These are phyloP conservation scores for Cheilosia variabilis DNA, from an alignment of 2,888 invertebrate genomes.

Conservation along the genomic window DNA sequence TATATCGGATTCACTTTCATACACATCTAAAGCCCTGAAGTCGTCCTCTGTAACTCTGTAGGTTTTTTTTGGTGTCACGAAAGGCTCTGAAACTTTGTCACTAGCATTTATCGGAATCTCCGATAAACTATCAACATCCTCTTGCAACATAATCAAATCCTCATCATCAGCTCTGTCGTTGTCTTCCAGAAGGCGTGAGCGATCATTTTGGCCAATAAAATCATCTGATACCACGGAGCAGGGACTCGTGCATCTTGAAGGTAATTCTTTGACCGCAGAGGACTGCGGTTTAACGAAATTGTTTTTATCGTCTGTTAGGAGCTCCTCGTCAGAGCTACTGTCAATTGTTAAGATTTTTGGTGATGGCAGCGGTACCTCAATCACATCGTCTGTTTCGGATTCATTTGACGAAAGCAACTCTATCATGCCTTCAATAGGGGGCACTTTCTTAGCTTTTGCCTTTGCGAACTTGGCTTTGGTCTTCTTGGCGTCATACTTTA, in stretches of 20 bases:
- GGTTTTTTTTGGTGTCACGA: slow-evolving; percentile 44
- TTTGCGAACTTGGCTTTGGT: slow-evolving; percentile 79
- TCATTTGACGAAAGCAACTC: slow-evolving; percentile 43
- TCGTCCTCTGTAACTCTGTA: slow-evolving; percentile 83
- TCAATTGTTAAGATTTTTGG: slow-evolving; percentile 80
- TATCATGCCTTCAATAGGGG: not conserved
- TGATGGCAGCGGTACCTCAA: slow-evolving; percentile 80
- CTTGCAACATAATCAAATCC: slow-evolving; percentile 79
- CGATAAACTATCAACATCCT: slow-evolving; percentile 77
- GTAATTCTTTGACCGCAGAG: slow-evolving; percentile 12
- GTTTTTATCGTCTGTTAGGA: not conserved
- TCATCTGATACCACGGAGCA: slow-evolving; percentile 82
- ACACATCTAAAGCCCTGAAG: slow-evolving; percentile 85
- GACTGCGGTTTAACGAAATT: slow-evolving; percentile 63
- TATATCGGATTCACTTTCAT: slow-evolving; percentile 85
- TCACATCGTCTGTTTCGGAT: slow-evolving; percentile 80
- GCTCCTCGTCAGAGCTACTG: slow-evolving; percentile 78
- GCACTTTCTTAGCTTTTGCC: slow-evolving; percentile 53
- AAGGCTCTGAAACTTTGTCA: not conserved
- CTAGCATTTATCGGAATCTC: slow-evolving; percentile 56
- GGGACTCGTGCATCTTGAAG: slow-evolving; percentile 79
- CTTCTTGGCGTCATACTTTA: slow-evolving; percentile 79
- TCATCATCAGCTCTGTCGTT: slow-evolving; percentile 80
- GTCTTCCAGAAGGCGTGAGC: slow-evolving; percentile 78
- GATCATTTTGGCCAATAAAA: slow-evolving; percentile 82